Evolutionary conservation across 1,140 invertebrate species (phyloP), one percentile per base, ranked within the genome.

Genomic region (Drosophila rufa): DNA sequence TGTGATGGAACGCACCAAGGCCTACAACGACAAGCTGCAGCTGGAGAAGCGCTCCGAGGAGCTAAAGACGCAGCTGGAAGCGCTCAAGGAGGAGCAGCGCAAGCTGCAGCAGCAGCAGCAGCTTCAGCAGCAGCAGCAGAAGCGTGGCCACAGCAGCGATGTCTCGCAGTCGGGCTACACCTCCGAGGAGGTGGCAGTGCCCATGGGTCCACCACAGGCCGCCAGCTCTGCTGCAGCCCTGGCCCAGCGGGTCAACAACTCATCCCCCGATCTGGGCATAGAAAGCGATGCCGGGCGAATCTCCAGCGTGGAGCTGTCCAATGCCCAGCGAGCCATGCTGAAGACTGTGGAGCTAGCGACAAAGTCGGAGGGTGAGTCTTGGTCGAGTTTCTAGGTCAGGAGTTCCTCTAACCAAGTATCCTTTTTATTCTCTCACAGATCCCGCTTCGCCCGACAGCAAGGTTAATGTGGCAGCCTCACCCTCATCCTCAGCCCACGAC

Each of bases 201-300:
- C 70, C 8, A 53, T 70, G 61, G 70, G 65, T 12, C 69, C 46
- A 47, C 59, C 47, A 4, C 58, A 45, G 22, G 56, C 57, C 9
- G 42, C 9, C 36, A 22, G 53, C 19, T 15, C 38, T 38, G 42
- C 51, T 14, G 61, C 59, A 19, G 92, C 89, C 17, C 73, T 76
- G 9, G 91, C 91, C 12, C 79, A 93, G 30, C 79, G 92, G 2
- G 73, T 93, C 5, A 92, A 90, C 2, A 95, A 94, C 79, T 95
- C 94, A 40, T 96, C 95, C 3, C 96, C 96, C 1, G 96, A 96
- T 93, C 93, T 96, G 51, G 96, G 96, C 4, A 96, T 96, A 53
- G 96, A 96, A 84, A 96, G 95, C 79, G 96, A 96, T 78, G 93
- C 94, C 4, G 94, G 94, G 25, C 92, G 94, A 30, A 94, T 94